Evolutionary conservation across 1,140 invertebrate species (phyloP).

Genomic region (Neomicropteryx cornuta): DNA sequence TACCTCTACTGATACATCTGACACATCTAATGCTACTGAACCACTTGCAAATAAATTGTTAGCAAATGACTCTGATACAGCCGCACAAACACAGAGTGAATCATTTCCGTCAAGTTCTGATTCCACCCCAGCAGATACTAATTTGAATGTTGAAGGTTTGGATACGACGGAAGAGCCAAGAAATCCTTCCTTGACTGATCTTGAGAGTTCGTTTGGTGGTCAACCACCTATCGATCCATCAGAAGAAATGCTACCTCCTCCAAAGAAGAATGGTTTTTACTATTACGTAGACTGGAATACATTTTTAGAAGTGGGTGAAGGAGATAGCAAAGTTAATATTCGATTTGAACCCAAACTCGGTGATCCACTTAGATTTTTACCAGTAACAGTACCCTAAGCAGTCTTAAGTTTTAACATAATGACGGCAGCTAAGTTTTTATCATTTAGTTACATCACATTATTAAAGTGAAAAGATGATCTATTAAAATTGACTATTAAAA

Average conservation of each 20-base stretch:
- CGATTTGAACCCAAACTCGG: conserved; percentile 69
- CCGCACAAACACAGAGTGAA: no score
- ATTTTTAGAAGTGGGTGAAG: conserved; percentile 73
- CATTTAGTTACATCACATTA: no score
- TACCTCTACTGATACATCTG: conserved; percentile 12
- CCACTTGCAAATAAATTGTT: conserved; percentile 5
- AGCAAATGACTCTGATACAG: conserved; percentile 8
- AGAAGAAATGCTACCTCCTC: conserved; percentile 46
- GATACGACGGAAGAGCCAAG: no score
- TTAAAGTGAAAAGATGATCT: conserved; percentile 1
- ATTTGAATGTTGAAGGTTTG: conserved; percentile 22
- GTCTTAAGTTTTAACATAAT: no score
- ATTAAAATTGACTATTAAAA: no score
- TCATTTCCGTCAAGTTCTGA: no score
- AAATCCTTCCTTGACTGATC: conserved; percentile 49
- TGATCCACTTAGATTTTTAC: conserved; percentile 61
- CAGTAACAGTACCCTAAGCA: conserved; percentile 56
- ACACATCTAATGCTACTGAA: conserved; percentile 17
- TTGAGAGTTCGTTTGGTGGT: conserved; percentile 69
- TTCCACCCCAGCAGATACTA: conserved; percentile 22
- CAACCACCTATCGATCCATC: conserved; percentile 37
- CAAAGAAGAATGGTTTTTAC: conserved; percentile 63
- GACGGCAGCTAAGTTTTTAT: no score
- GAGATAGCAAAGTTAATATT: conserved; percentile 61
- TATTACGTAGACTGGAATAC: conserved; percentile 77